phyloP scores from a whole-genome alignment of 1,140 invertebrate species.

The Acarapis woodi region DNA sequence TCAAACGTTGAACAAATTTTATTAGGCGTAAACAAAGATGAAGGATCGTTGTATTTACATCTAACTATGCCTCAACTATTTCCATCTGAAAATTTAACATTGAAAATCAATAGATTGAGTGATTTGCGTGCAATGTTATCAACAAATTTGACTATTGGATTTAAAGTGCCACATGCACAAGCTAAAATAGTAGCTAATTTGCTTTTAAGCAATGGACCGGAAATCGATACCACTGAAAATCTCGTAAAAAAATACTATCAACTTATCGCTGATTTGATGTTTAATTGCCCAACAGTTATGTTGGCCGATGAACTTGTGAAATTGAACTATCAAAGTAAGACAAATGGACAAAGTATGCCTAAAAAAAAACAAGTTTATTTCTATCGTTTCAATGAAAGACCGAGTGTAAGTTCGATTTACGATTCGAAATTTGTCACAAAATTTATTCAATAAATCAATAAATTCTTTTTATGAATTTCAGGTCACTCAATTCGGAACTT shows the following conservation, averaged over 20 bases:
- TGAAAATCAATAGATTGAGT: background rate
- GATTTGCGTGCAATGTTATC: background rate
- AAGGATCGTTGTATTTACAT: slow-evolving; percentile 4
- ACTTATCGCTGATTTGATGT: background rate
- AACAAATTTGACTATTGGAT: background rate
- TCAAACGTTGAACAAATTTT: background rate
- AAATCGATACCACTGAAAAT: background rate
- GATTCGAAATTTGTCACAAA: too few species aligned
- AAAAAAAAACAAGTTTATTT: background rate
- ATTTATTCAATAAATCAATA: too few species aligned
- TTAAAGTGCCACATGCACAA: background rate
- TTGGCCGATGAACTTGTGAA: slow-evolving; percentile 1
- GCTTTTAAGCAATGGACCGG: background rate
- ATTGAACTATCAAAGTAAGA: background rate
- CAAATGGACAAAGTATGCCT: background rate
- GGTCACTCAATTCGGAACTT: too few species aligned
- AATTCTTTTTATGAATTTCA: too few species aligned
- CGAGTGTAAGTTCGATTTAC: slow-evolving; percentile 17
- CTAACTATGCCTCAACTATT: background rate
- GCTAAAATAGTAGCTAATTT: background rate
- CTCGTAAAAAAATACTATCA: background rate
- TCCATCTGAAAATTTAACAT: background rate
- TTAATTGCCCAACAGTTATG: slow-evolving; percentile 4
- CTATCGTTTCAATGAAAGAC: background rate
- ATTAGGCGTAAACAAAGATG: slow-evolving; percentile 1